phyloP scores from a whole-genome alignment of 37 sponge, comb jelly and placozoan species.

The Mnemiopsis leidyi region DNA sequence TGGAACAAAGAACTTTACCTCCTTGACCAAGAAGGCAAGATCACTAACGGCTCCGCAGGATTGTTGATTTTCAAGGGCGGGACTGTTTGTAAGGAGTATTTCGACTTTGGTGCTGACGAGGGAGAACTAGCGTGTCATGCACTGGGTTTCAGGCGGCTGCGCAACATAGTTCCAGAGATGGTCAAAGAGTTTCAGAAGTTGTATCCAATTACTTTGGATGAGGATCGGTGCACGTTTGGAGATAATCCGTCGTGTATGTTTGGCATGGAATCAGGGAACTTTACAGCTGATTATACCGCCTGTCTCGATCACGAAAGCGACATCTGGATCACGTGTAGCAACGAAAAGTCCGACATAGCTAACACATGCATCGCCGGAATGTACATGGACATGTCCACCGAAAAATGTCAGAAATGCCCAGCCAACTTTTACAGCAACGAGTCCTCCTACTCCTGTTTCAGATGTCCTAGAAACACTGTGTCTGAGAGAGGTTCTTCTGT shows the following conservation, averaged over 20 bases:
- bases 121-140: background rate
- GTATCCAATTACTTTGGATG: background rate
- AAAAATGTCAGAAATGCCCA: background rate
- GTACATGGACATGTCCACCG: background rate
- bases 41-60: background rate
- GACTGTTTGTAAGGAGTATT: background rate
- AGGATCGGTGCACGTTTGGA: background rate
- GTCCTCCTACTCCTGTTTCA: background rate
- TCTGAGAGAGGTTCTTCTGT: background rate
- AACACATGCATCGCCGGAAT: background rate
- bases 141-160: background rate
- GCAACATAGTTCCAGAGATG: background rate
- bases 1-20: background rate
- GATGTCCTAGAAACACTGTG: background rate
- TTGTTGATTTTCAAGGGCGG: background rate
- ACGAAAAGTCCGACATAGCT: background rate
- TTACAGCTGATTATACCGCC: background rate
- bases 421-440: background rate
- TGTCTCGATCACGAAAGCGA: background rate
- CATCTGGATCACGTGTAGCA: background rate
- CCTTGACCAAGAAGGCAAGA: background rate
- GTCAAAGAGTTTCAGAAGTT: background rate
- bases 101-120: background rate
- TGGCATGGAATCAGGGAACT: no score
- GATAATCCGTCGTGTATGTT: background rate